Base-by-base conservation (phyloP, 2,888 invertebrate genomes). In the Cetonia aurata region DNA sequence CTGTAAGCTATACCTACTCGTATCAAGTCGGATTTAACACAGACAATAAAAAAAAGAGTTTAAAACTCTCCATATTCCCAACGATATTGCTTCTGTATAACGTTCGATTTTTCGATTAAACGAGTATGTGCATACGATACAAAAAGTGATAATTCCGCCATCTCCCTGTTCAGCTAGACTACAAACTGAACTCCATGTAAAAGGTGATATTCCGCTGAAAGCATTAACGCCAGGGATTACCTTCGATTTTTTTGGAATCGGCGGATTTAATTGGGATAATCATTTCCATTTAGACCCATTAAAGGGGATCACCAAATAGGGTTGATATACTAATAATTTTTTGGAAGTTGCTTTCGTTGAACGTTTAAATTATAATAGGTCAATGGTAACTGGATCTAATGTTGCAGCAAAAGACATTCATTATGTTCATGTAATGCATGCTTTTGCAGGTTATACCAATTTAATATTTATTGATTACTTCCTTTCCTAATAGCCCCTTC, bases 201-300 rank as follows among this genome's bases (percentile, higher is more conserved):
- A 37, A 37, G 3, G 37, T 37, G 37, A 37, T 37, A 37, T 37
- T 17, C 48, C 13, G 48, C 13, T 15, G 48, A 48, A 17, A 48
- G 48, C 48, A 48, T 48, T 48, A 10, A 48, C 17, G 48, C 13
- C 37, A 8, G 17, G 48, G 48, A 48, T 48, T 48, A 17, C 48
- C 15, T n/a, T 8, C 13, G 48, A 48, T 48, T 48, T n/a, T n/a
- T 48, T 48, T 48, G 15, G 48, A 17, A 15, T 15, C 10, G 48
- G 3, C 17, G 15, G 48, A 48, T 48, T 48, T 48, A 48, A 48
- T 48, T 48, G 15, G 48, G 13, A 13, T 48, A 17, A 15, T 15
- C 48, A n/a, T 48, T 48, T 48, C 48, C 48, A 48, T 48, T 48
- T 48, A n/a, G 15, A 12, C 48, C 48, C 48, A 8, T 46, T 48